A percentile compares a stretch with the other conserved stretches of the same genome.
These are phyloP conservation scores for Pygoscelis antarcticus DNA, from an alignment of 2,113 vertebrate genomes.

Conservation along the genomic window DNA sequence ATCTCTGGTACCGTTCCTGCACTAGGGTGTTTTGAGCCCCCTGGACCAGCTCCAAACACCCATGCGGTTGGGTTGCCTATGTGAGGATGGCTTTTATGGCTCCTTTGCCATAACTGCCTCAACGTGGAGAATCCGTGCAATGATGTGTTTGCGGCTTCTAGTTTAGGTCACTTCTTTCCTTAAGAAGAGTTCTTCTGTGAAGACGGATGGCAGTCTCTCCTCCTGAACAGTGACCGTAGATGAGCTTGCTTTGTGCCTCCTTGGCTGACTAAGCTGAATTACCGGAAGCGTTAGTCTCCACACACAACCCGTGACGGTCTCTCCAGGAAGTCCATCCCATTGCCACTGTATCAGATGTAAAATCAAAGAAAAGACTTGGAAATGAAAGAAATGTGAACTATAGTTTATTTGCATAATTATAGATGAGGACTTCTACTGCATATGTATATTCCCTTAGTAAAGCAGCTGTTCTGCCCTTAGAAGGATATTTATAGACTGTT, in stretches of 20 bases:
- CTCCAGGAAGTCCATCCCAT: neutral
- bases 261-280: neutral
- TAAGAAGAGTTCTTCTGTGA: too few species aligned
- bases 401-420: neutral
- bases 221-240: rapidly evolving
- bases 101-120: neutral
- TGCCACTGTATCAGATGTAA: neutral
- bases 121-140: rapidly evolving
- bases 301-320: rapidly evolving
- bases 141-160: neutral
- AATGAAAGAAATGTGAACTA: neutral
- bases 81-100: neutral
- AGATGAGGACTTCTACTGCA: neutral
- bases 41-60: rapidly evolving
- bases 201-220: neutral
- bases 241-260: neutral
- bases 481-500: slow-evolving; percentile 52
- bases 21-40: too few species aligned
- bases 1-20: neutral
- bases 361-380: neutral
- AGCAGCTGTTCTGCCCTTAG: slow-evolving; percentile 67
- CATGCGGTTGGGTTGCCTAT: rapidly evolving
- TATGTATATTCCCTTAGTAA: slow-evolving; percentile 12
- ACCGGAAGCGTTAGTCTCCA: neutral
- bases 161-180: neutral